Conservation (phyloP, 2,797 vertebrate genomes). For the Ctenochaetus hawaiiensis region DNA sequence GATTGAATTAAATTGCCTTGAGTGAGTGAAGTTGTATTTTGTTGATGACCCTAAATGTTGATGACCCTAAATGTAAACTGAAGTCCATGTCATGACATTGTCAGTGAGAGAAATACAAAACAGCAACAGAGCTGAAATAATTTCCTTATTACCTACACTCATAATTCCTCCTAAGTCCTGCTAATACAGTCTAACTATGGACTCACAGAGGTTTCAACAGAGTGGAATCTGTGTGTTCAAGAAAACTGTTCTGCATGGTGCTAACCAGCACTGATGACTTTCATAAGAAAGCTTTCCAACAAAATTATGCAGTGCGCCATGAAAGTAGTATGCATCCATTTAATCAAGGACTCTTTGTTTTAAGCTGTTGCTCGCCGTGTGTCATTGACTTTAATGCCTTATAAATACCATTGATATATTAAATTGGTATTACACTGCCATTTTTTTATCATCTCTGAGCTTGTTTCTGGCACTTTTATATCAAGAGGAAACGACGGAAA, state of each 20-base stretch:
- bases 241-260: conserved; percentile 55
- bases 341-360: conserved; percentile 87
- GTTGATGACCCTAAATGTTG: too few relatives aligned
- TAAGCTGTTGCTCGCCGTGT: conserved; percentile 82
- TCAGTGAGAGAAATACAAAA: conserved; percentile 1
- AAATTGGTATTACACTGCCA: conserved; percentile 83
- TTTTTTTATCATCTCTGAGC: conserved; percentile 83
- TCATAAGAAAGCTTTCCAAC: conserved; percentile 78
- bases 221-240: conserved; percentile 68
- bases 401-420: conserved; percentile 88
- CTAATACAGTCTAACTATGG: conserved; percentile 22
- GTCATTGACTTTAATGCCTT: conserved; percentile 86
- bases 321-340: conserved; percentile 82
- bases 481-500: conserved; percentile 76
- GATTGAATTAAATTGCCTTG: neutral
- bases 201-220: conserved; percentile 40
- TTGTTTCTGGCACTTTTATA: conserved; percentile 83
- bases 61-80: too few relatives aligned
- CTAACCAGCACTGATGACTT: conserved; percentile 71
- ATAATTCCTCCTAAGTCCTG: neutral
- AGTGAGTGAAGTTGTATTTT: neutral
- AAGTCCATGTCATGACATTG: too few relatives aligned
- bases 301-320: conserved; percentile 82
- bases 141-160: neutral
- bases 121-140: neutral